Evolutionary conservation across 2,888 invertebrate species (phyloP).

Genomic region (Megalurothrips usitatus): DNA sequence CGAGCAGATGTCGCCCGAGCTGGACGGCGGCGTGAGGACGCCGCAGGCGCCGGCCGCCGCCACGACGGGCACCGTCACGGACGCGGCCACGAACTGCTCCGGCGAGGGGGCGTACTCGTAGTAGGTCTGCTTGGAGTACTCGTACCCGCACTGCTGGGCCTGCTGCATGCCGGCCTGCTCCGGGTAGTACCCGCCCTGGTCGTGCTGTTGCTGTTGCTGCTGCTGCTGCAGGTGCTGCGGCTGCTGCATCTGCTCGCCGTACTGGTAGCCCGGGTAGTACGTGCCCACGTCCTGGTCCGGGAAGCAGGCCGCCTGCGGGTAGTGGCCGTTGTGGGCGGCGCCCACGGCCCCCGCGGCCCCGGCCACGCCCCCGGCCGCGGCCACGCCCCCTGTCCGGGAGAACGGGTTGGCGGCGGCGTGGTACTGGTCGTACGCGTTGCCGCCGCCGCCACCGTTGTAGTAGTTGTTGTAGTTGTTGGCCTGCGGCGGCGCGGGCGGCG

Average conservation of each 20-base stretch:
- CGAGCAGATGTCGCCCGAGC: conserved; percentile 59
- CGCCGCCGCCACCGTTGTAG: conserved; percentile 37
- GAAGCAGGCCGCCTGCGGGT: conserved; percentile 41
- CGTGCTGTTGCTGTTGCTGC: conserved; percentile 43
- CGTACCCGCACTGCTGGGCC: conserved; percentile 54
- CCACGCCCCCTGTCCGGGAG: conserved; percentile 7
- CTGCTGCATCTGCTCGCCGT: conserved; percentile 40
- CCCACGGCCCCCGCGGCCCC: conserved; percentile 40
- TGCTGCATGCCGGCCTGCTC: conserved; percentile 38
- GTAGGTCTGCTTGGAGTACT: conserved; percentile 49
- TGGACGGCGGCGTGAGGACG: conserved; percentile 55
- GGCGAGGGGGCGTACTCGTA: conserved; percentile 48
- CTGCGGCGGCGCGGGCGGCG: conserved; percentile 35
- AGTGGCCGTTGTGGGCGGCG: conserved; percentile 43
- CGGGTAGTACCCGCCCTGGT: conserved; percentile 42
- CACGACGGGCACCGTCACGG: conserved; percentile 51
- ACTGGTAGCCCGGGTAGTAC: conserved; percentile 40
- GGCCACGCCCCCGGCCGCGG: conserved; percentile 32
- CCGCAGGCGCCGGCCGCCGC: conserved; percentile 49
- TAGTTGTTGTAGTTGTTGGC: conserved; percentile 34
- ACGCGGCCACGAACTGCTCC: conserved; percentile 50
- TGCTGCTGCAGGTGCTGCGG: conserved; percentile 42
- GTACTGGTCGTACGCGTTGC: conserved; percentile 37
- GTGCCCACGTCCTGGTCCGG: conserved; percentile 40
- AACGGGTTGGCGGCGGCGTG: conserved; percentile 38